These are phyloP conservation scores for Prionailurus bengalensis DNA, from an alignment of 2,113 vertebrate genomes.

Conservation along the genomic window DNA sequence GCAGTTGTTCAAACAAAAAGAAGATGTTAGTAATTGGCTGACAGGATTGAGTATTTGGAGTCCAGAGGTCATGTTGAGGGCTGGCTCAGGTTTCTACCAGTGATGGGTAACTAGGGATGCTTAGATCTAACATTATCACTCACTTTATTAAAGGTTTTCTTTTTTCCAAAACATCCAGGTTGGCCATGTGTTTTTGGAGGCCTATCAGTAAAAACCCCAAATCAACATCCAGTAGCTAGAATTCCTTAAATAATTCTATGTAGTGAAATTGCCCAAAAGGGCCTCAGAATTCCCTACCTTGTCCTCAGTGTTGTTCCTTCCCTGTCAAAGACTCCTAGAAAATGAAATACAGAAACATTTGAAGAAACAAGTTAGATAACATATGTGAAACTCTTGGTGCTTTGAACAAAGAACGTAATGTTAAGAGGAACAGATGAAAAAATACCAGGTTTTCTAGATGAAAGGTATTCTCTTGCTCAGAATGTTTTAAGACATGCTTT, in stretches of 20 bases:
- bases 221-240: neutral
- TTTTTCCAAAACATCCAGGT: neutral
- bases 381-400: neutral
- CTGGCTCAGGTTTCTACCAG: neutral
- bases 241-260: neutral
- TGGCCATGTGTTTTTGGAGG: neutral
- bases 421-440: neutral
- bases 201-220: neutral
- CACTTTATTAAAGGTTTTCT: neutral
- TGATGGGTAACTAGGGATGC: neutral
- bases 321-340: neutral
- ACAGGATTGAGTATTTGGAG: too few relatives aligned
- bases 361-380: slow-evolving; percentile 6
- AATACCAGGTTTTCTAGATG: neutral
- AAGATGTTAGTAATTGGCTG: too few relatives aligned
- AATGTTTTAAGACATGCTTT: slow-evolving; percentile 19
- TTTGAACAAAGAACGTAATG: neutral
- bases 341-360: neutral
- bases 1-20: neutral
- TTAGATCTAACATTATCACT: neutral
- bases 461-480: slow-evolving; percentile 37
- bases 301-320: neutral
- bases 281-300: neutral
- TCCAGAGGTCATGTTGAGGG: neutral
- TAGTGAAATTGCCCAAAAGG: neutral